Evolutionary conservation across 2,888 invertebrate species (phyloP), one percentile per base, ranked within the genome.

Genomic region (Podabrus alpinus): DNA sequence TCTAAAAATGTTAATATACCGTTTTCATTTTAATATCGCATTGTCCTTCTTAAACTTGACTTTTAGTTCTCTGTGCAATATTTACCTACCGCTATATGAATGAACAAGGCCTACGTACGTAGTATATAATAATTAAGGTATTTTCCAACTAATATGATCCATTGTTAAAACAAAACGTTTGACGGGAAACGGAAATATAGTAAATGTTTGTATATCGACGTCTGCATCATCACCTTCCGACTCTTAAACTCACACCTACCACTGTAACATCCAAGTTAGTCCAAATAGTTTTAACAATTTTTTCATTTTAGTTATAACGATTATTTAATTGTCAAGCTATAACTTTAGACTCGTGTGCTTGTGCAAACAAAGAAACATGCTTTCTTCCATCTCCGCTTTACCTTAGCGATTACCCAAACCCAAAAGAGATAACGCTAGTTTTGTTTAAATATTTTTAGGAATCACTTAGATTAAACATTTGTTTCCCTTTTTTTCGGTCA

Each of bases 121-220:
- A 45, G 45, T n/a, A 7, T 45, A 45, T 45, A 45, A 45, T n/a
- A 60, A 59, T 17, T 59, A 72, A 15, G 59, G 19, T 45, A 29
- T 71, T 67, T 67, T 67, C 66, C 60, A 16, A 67, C 16, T 16
- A 60, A 19, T 13, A 17, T 16, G 13, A 67, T 59, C 19, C 66
- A 66, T 68, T 74, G 61, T 70, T 29, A 69, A 71, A 71, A 69
- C 16, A 59, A 69, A 62, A 17, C 16, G 72, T 75, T 76, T 77
- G 76, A 80, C 82, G 82, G 84, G 81, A 84, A 85, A 83, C 84
- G 86, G 86, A 86, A 82, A 84, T 82, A 77, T 45, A 45, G 45
- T n/a, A 45, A n/a, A 45, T 45, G 78, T 84, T 80, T 85, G 80
- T 85, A 81, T 84, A 85, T 84, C 84, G 80, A 83, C 75, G 73